Base-by-base conservation (phyloP, 2,797 vertebrate genomes). In the Nothura maculosa region DNA sequence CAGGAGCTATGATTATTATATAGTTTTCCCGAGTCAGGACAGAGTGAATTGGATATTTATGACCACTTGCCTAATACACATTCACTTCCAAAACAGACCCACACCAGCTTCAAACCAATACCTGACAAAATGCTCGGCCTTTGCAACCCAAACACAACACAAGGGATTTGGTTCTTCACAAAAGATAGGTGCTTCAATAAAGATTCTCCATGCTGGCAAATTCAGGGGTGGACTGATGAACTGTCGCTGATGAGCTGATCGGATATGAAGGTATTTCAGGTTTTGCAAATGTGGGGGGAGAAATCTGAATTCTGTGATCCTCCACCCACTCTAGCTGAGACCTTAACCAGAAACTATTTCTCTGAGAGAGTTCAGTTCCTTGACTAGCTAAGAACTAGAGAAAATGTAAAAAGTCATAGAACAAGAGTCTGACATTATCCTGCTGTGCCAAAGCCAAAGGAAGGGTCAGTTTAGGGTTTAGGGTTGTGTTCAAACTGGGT, bases 221-320 rank as follows among this genome's bases (percentile, higher is more conserved):
- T 74, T 77, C 14, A 22, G 4, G 4, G 22, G 14, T 50, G 30
- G 20, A 55, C 10, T 67, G n/a, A 48, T 48, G 6, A 81, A 63
- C 4, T 20, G 30, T 6, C 9, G 57, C 8, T 8, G 43, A 25
- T 0, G 0, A 9, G 12, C 12, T 66, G 21, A 92, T 24, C 18
- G 42, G 11, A 14, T 6, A 15, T 10, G 79, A 43, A 58, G 11
- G n/a, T 48, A 36, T 25, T 36, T n/a, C n/a, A 24, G 45, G 17
- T n/a, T 32, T n/a, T 69, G 5, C 17, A 67, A 62, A 88, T 52
- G 0, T 70, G 12, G 7, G 18, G 74, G 15, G 12, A 5, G 42
- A 85, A 88, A 72, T 17, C n/a, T 38, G 55, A n/a, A 36, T 82
- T 64, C 48, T 74, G 17, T 50, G 28, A 50, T 34, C 2, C 74